Conservation (phyloP, 1,140 invertebrate species). For the Platorchestia sp. region DNA sequence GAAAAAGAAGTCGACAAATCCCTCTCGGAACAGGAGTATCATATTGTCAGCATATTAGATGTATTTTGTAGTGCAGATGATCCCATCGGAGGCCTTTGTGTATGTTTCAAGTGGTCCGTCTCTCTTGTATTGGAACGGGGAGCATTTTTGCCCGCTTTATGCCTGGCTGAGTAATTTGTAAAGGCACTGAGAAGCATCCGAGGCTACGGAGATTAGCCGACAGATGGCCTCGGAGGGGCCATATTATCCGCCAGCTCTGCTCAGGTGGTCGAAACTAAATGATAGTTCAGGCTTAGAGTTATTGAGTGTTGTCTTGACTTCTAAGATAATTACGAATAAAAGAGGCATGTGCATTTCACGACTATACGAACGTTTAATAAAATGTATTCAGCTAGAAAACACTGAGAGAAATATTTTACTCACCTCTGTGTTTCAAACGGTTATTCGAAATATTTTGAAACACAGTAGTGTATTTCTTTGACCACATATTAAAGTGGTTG, state of each 20-base stretch:
- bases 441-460: too few relatives aligned
- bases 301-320: background rate
- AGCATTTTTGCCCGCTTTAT: slow-evolving; percentile 11
- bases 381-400: background rate
- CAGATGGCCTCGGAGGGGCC: slow-evolving; percentile 25
- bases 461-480: too few relatives aligned
- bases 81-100: slow-evolving; percentile 32
- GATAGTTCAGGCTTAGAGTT: background rate
- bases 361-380: background rate
- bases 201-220: background rate
- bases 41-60: slow-evolving; percentile 48
- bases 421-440: too few relatives aligned
- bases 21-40: background rate
- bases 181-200: slow-evolving; percentile 13
- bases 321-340: background rate
- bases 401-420: too few relatives aligned
- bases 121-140: background rate
- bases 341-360: background rate
- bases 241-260: background rate
- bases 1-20: background rate
- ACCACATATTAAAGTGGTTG: too few relatives aligned
- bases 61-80: slow-evolving; percentile 45
- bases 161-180: slow-evolving; percentile 51
- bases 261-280: background rate
- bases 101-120: slow-evolving; percentile 34